A percentile compares a stretch with the other conserved stretches of the same genome.
These are phyloP conservation scores for Lonchura striata DNA, from an alignment of 2,113 vertebrate species.

Conservation along the genomic window DNA sequence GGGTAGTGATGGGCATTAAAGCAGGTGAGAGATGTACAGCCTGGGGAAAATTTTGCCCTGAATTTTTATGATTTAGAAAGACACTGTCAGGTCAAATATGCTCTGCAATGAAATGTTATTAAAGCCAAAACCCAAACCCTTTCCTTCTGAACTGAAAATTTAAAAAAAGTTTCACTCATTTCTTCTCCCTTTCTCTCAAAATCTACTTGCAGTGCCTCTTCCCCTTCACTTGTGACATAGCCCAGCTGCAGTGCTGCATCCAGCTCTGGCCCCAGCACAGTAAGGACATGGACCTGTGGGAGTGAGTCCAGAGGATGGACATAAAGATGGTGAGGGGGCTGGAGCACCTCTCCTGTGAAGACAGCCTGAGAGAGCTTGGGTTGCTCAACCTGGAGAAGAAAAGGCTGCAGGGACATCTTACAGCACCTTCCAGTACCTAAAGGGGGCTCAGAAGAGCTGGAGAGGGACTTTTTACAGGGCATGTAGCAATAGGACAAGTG, in stretches of 20 bases:
- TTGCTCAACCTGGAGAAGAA: neutral
- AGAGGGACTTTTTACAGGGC: neutral
- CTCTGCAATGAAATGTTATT: neutral
- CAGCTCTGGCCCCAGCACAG: neutral
- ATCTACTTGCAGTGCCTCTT: neutral
- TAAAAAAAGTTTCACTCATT: neutral
- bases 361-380: neutral
- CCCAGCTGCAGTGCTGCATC: neutral
- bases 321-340: neutral
- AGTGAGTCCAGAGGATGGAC: neutral
- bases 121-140: neutral
- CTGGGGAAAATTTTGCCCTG: neutral
- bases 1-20: neutral
- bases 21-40: neutral
- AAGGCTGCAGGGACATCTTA: neutral
- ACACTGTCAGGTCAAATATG: neutral
- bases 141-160: neutral
- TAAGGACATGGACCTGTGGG: fast-evolving
- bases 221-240: neutral
- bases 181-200: neutral
- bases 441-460: neutral
- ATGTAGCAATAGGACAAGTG: fast-evolving
- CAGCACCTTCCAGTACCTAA: neutral
- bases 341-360: neutral
- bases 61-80: neutral